A percentile compares a stretch with the other conserved stretches of the same genome.
Evolutionary conservation across 1,140 invertebrate species (phyloP).

Genomic region (Drosophila tropicalis): DNA sequence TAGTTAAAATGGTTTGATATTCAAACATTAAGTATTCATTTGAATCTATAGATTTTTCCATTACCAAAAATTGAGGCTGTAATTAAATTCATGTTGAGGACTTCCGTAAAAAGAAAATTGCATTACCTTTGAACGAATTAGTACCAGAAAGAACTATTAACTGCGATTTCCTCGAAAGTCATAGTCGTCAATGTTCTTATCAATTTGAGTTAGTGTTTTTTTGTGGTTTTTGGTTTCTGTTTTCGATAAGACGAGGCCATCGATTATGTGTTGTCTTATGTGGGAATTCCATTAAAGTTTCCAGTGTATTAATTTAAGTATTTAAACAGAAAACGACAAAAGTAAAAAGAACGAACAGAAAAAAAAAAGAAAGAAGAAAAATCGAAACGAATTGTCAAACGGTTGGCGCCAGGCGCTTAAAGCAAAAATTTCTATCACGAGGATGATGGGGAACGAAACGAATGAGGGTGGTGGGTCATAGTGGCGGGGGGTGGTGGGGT

Average conservation of each 20-base stretch:
- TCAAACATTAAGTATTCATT: background rate
- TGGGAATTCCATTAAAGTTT: conserved; percentile 37
- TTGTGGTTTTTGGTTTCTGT: background rate
- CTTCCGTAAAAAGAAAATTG: background rate
- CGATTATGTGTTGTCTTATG: conserved; percentile 44
- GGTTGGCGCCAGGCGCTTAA: conserved; percentile 57
- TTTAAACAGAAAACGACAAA: conserved; percentile 22
- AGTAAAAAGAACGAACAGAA: conserved; percentile 22
- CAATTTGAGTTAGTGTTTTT: background rate
- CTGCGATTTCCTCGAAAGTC: background rate
- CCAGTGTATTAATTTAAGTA: conserved; percentile 32
- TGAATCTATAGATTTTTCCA: background rate
- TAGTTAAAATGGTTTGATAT: no score
- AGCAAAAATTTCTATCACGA: conserved; percentile 27
- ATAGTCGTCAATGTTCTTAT: background rate
- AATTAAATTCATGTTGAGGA: background rate
- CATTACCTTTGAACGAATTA: background rate
- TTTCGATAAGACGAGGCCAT: background rate
- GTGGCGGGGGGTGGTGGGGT: conserved; percentile 26
- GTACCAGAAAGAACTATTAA: background rate
- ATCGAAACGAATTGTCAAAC: conserved; percentile 43
- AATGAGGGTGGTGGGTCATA: background rate
- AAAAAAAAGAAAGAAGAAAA: conserved; percentile 11
- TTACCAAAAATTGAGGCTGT: background rate
- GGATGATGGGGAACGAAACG: background rate